Conservation (phyloP, 2,888 invertebrate species). For the Lasioglossum malachurum region DNA sequence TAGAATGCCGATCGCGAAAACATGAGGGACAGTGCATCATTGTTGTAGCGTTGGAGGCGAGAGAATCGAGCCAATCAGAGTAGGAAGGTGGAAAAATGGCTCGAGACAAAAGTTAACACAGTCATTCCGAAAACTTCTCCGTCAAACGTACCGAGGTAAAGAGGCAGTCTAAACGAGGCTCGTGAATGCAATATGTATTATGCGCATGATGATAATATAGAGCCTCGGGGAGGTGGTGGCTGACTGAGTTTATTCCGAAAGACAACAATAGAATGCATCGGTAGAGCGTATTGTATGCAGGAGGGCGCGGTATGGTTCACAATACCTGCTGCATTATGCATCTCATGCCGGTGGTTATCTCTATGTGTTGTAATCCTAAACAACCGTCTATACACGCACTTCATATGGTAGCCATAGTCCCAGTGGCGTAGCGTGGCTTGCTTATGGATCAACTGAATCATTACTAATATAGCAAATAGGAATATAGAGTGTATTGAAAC, state of each 20-base stretch:
- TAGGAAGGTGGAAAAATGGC: neutral
- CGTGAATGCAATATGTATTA: constrained; percentile 75
- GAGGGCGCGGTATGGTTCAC: constrained; percentile 78
- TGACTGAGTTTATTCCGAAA: constrained; percentile 78
- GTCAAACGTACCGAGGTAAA: constrained; percentile 67
- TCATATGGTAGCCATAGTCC: constrained; percentile 48
- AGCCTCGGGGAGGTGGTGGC: constrained; percentile 73
- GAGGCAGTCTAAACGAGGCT: constrained; percentile 69
- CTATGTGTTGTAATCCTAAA: constrained; percentile 78
- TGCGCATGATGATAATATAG: constrained; percentile 75
- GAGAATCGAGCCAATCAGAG: neutral
- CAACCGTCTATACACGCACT: constrained; percentile 70
- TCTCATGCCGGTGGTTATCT: constrained; percentile 75
- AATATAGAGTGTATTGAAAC: neutral
- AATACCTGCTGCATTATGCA: constrained; percentile 84
- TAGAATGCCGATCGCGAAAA: neutral
- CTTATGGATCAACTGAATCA: constrained; percentile 28
- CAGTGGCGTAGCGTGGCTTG: constrained; percentile 55
- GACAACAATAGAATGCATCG: constrained; percentile 81
- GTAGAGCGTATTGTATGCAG: constrained; percentile 79
- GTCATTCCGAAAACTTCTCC: constrained; percentile 64
- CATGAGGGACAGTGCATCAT: neutral
- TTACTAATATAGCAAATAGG: constrained; percentile 22
- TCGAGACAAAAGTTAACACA: constrained; percentile 64
- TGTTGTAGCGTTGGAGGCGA: neutral